phyloP scores from a whole-genome alignment of 2,888 invertebrate genomes.

The Iphiclides podalirius region DNA sequence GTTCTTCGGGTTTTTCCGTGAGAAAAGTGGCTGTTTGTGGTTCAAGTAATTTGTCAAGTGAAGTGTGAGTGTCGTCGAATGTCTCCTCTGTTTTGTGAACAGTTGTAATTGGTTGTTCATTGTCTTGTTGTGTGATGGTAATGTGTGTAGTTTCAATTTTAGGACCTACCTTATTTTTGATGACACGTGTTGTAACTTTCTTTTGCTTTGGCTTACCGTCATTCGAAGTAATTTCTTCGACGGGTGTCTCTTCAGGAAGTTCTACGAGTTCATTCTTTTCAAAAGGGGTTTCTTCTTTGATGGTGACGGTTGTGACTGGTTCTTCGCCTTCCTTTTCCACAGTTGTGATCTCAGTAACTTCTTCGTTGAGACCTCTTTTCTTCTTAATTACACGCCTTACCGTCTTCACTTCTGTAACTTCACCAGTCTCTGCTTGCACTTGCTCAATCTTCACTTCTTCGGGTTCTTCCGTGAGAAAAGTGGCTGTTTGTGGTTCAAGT shows the following conservation, averaged over 20 bases:
- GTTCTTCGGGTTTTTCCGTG: constrained; percentile 28
- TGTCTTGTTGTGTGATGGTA: constrained; percentile 17
- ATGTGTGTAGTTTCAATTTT: constrained; percentile 41
- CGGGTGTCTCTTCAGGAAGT: constrained; percentile 34
- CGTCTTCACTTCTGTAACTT: constrained; percentile 21
- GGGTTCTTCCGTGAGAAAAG: constrained; percentile 5
- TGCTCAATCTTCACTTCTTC: constrained; percentile 29
- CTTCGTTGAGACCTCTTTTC: constrained; percentile 11
- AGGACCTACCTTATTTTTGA: constrained; percentile 30
- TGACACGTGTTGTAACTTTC: constrained; percentile 25
- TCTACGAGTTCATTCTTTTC: constrained; percentile 39
- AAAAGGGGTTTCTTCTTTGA: constrained; percentile 12
- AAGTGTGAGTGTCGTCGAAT: constrained; percentile 20
- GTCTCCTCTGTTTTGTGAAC: constrained; percentile 39
- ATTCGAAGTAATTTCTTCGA: constrained; percentile 30
- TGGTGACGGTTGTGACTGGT: constrained; percentile 33
- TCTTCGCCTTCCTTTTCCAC: constrained; percentile 33
- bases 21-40: constrained; percentile 23
- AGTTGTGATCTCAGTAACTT: too few species aligned
- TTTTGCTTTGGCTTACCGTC: constrained; percentile 44
- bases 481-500: too few species aligned
- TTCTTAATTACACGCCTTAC: too few species aligned
- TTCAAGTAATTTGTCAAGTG: constrained; percentile 19
- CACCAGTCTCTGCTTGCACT: constrained; percentile 16
- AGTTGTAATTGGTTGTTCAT: constrained; percentile 33